Percentiles rank a stretch among this genome's conserved stretches.
These are phyloP conservation scores for Oplegnathus fasciatus DNA, from an alignment of 2,113 vertebrate species.

Conservation along the genomic window DNA sequence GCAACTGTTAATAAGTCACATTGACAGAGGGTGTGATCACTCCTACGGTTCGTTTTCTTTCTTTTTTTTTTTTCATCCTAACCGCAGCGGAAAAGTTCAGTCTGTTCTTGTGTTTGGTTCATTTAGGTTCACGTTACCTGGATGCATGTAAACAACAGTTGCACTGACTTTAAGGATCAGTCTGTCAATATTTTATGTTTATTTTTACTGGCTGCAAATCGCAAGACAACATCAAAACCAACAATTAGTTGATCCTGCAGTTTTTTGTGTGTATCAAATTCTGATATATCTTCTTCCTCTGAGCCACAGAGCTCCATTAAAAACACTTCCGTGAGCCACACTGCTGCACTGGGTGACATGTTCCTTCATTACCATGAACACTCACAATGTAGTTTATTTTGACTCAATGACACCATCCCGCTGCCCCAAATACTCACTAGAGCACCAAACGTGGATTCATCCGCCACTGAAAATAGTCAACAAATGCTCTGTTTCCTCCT, in stretches of 20 bases:
- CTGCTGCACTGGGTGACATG: no score
- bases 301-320: no score
- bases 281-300: background rate
- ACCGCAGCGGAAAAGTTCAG: background rate
- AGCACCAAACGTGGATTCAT: no score
- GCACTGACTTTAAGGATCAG: no score
- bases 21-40: constrained; percentile 14
- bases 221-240: background rate
- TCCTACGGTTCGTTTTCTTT: background rate
- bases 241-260: background rate
- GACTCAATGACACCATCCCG: no score
- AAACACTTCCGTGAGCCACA: no score
- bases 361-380: no score
- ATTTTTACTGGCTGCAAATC: background rate
- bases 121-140: background rate
- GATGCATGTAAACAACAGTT: background rate
- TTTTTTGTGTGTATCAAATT: no score
- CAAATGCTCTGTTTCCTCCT: no score
- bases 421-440: no score
- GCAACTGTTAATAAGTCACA: constrained; percentile 39
- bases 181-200: background rate
- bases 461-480: no score
- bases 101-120: background rate
- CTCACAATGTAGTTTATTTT: no score
- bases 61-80: background rate